Evolutionary conservation across 92 coral and sea anemone genomes (phyloP).

Genomic region (Scolanthus callimorphus): DNA sequence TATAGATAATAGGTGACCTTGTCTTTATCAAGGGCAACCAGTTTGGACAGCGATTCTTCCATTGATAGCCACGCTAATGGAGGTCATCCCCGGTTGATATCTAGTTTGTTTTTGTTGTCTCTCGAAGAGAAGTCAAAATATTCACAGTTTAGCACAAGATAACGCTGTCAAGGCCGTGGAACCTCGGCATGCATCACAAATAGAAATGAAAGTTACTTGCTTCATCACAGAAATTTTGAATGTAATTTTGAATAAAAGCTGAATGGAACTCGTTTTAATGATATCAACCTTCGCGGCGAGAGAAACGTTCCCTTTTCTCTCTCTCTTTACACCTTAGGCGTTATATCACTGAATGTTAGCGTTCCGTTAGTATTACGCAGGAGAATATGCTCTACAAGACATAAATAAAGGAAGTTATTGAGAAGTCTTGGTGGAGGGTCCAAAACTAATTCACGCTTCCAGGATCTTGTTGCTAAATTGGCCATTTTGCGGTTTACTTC

Average conservation of each 20-base stretch:
- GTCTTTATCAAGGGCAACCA: background rate
- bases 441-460: background rate
- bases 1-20: background rate
- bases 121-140: background rate
- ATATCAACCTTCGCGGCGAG: no score
- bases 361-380: no score
- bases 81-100: background rate
- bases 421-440: background rate
- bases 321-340: no score
- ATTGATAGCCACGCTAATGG: background rate
- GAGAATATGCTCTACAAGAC: background rate
- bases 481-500: background rate
- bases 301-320: no score
- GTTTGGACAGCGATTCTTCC: background rate
- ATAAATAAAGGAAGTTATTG: background rate
- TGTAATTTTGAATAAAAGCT: no score
- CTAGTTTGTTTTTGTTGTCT: conserved; percentile 1
- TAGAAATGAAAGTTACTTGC: no score
- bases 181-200: no score
- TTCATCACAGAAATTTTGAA: no score
- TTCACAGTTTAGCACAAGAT: no score
- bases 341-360: no score
- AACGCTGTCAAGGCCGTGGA: no score
- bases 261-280: no score
- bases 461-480: background rate